Conservation (phyloP, 2,797 vertebrate genomes). For the Mionectes olivaceus region DNA sequence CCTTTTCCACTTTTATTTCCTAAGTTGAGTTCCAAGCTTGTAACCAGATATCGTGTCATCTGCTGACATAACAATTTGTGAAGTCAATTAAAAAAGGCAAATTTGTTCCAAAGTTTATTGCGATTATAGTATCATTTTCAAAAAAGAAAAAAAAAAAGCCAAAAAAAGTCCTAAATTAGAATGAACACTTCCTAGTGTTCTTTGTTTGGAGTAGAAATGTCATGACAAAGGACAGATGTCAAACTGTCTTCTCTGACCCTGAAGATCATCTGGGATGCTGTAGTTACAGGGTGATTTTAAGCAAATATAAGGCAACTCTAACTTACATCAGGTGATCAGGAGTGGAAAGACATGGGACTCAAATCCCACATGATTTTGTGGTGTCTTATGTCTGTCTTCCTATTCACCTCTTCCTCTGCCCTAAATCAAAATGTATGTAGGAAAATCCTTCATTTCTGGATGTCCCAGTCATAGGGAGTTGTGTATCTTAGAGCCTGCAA, state of each 20-base stretch:
- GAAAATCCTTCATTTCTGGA: not conserved
- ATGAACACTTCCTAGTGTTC: not conserved
- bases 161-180: not conserved
- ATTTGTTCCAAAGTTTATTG: not conserved
- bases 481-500: slow-evolving; percentile 14
- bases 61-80: not conserved
- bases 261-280: not conserved
- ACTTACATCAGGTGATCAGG: not conserved
- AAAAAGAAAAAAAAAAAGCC: not conserved
- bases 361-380: not conserved
- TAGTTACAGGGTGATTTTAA: not conserved
- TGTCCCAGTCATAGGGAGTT: not conserved
- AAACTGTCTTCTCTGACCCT: not conserved
- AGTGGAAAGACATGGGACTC: not conserved
- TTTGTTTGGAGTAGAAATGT: not conserved
- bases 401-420: not conserved
- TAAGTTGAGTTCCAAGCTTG: not conserved
- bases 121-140: not conserved
- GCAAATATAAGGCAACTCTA: not conserved
- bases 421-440: not conserved
- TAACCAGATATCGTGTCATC: not conserved
- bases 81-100: not conserved
- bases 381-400: not conserved
- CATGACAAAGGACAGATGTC: not conserved
- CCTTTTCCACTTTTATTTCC: not conserved